Conservation (phyloP, 2,888 invertebrate species). For the Andrena trimmerana region DNA sequence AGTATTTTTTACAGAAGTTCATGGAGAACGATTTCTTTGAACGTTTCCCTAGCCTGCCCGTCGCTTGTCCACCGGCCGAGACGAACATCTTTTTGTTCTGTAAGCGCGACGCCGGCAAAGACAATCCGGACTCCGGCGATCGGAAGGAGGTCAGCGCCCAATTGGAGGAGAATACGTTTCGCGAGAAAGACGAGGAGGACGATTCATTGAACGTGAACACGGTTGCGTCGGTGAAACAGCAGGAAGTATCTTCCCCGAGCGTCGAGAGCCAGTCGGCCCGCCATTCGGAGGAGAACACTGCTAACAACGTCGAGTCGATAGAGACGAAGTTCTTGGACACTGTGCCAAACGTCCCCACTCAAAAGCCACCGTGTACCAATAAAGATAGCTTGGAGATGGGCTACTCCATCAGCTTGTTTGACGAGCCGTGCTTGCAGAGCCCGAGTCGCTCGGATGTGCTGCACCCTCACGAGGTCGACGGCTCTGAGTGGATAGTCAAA, state of each 20-base stretch:
- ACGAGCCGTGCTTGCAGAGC: conserved; percentile 74
- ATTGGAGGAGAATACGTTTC: conserved; percentile 47
- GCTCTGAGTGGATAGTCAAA: conserved; percentile 75
- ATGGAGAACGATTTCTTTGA: conserved; percentile 75
- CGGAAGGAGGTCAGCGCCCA: conserved; percentile 3
- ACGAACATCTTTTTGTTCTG: conserved; percentile 67
- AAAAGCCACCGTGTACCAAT: conserved; percentile 74
- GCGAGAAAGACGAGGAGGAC: conserved; percentile 17
- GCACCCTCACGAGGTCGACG: conserved; percentile 43
- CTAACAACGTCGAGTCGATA: conserved; percentile 16
- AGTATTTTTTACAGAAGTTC: conserved; percentile 78
- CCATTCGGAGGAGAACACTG: conserved; percentile 14
- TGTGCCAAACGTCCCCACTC: conserved; percentile 48
- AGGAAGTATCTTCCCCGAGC: background rate
- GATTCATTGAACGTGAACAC: background rate
- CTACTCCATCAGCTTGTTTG: conserved; percentile 79
- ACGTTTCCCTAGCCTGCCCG: conserved; percentile 27
- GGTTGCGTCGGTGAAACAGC: background rate
- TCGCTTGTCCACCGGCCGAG: conserved; percentile 39
- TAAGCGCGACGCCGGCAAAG: conserved; percentile 55
- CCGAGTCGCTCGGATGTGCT: conserved; percentile 56
- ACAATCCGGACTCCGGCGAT: conserved; percentile 33
- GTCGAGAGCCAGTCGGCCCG: background rate
- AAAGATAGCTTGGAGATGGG: conserved; percentile 77
- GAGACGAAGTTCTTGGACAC: conserved; percentile 41